These are phyloP conservation scores for Crax fasciolata DNA, from an alignment of 2,797 vertebrate species.

Conservation along the genomic window DNA sequence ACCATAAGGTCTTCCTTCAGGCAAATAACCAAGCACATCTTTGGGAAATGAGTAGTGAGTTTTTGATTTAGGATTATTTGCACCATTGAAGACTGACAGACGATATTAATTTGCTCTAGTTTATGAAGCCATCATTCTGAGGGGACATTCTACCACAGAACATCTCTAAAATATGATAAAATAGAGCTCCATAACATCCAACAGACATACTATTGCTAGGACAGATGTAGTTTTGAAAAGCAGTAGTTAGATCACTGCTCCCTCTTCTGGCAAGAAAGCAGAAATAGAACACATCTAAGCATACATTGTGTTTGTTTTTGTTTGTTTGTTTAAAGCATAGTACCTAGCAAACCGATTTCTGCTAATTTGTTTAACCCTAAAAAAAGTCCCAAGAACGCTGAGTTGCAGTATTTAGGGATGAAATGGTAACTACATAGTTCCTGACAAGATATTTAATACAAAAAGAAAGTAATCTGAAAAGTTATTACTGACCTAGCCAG, in stretches of 20 bases:
- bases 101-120: not conserved
- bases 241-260: slow-evolving; percentile 13
- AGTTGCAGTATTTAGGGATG: not conserved
- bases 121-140: not conserved
- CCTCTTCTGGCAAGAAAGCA: slow-evolving; percentile 40
- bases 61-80: not conserved
- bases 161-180: not conserved
- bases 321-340: not conserved
- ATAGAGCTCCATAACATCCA: not conserved
- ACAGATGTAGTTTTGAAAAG: not conserved
- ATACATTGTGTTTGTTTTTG: not conserved
- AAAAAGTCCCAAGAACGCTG: not conserved
- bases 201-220: not conserved
- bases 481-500: not conserved
- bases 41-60: not conserved
- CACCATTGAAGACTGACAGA: not conserved
- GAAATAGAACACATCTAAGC: not conserved
- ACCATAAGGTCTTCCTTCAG: not conserved
- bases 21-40: not conserved
- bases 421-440: not conserved
- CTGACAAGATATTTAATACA: not conserved
- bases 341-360: not conserved
- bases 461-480: not conserved
- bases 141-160: not conserved
- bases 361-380: not conserved